Percentiles rank a stretch among this genome's conserved stretches.
Evolutionary conservation across 2,113 vertebrate species (phyloP).

Genomic region (Corythornis cristatus): DNA sequence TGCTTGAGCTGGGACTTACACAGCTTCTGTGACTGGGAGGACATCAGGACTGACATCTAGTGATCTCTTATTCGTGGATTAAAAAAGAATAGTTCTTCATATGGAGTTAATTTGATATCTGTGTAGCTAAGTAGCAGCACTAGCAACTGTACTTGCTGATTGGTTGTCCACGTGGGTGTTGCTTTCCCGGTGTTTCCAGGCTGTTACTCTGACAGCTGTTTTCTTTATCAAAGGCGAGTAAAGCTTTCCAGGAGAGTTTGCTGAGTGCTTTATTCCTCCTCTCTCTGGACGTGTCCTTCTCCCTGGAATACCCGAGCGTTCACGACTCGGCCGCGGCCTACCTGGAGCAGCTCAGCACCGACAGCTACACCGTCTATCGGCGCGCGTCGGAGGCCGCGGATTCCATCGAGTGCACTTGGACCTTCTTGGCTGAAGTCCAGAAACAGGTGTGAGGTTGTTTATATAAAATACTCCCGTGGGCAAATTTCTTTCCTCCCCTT

Average conservation of each 20-base stretch:
- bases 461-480: neutral
- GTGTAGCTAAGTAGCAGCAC: neutral
- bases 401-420: constrained; percentile 89
- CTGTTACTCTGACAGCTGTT: neutral
- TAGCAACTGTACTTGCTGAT: neutral
- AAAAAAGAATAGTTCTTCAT: neutral
- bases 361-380: constrained; percentile 85
- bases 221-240: constrained; percentile 77
- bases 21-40: neutral
- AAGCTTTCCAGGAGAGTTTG: constrained; percentile 83
- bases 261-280: constrained; percentile 85
- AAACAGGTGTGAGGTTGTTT: constrained; percentile 80
- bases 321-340: constrained; percentile 88
- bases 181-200: neutral
- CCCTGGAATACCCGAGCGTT: constrained; percentile 82
- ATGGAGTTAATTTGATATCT: neutral
- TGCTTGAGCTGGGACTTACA: neutral
- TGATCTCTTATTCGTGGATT: neutral
- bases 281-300: constrained; percentile 87
- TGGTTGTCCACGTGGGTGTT: neutral
- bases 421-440: constrained; percentile 83
- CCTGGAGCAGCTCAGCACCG: constrained; percentile 90
- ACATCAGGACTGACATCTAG: neutral
- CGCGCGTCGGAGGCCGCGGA: constrained; percentile 77
- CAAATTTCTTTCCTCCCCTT: neutral